Evolutionary conservation across 2,888 invertebrate genomes (phyloP).

Genomic region (Crocallis elinguaria): DNA sequence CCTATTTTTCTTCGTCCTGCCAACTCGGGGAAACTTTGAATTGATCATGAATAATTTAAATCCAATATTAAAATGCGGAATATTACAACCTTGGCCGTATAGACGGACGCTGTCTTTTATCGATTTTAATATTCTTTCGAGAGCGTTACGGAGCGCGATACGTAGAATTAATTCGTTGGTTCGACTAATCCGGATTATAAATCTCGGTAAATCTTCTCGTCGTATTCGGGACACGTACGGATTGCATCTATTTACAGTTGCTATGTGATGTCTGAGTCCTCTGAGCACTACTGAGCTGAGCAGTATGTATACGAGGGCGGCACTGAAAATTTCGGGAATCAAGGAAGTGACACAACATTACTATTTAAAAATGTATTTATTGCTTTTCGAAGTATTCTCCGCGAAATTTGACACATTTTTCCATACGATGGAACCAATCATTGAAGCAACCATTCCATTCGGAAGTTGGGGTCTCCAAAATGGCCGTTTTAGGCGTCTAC

Average conservation of each 20-base stretch:
- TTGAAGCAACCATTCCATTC: no score
- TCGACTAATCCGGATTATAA: constrained; percentile 54
- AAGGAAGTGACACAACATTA: no score
- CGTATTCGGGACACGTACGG: constrained; percentile 65
- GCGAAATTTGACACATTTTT: no score
- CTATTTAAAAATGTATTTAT: no score
- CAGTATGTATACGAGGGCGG: no score
- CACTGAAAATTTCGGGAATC: no score
- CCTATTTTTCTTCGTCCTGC: constrained; percentile 64
- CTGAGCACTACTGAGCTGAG: constrained; percentile 3
- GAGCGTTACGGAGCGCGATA: constrained; percentile 35
- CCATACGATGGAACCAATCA: no score
- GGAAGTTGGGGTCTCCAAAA: no score
- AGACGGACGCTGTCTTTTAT: constrained; percentile 33
- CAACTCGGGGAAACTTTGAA: constrained; percentile 65
- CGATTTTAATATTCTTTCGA: constrained; percentile 39
- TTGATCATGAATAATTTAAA: constrained; percentile 78
- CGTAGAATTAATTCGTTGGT: constrained; percentile 53
- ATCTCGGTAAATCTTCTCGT: constrained; percentile 57
- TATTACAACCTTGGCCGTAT: constrained; percentile 49
- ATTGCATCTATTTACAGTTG: constrained; percentile 56
- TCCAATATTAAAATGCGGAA: constrained; percentile 57
- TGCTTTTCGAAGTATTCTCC: no score
- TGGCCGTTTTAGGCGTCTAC: no score
- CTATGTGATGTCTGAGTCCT: constrained; percentile 31